Conservation (phyloP, 2,888 invertebrate species). For the Orchesellides sinensis region DNA sequence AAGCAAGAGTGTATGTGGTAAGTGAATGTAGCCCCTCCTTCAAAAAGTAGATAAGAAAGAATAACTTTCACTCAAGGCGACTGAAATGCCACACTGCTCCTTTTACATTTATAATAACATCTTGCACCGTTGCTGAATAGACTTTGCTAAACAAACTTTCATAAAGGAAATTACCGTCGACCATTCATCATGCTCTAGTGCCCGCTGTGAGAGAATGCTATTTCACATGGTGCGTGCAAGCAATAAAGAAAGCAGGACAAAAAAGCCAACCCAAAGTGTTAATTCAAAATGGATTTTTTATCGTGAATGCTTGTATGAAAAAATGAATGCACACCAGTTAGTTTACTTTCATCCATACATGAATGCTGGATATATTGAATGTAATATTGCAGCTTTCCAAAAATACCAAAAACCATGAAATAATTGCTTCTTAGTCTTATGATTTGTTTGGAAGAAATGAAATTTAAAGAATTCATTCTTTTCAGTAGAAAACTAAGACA, state of each 20-base stretch:
- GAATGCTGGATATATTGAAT: no score
- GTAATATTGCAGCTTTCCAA: no score
- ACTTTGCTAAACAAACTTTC: conserved; percentile 45
- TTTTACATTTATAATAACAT: conserved; percentile 41
- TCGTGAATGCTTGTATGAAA: no score
- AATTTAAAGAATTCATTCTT: background rate
- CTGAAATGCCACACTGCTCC: conserved; percentile 9
- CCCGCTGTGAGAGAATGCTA: conserved; percentile 47
- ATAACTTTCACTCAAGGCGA: conserved; percentile 40
- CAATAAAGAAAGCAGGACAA: conserved; percentile 15
- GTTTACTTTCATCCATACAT: no score
- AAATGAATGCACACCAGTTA: no score
- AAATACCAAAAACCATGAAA: no score
- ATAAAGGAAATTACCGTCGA: conserved; percentile 60
- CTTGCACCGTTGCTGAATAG: conserved; percentile 1
- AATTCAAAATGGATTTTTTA: conserved; percentile 41
- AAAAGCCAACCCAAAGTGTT: conserved; percentile 16
- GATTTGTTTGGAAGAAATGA: no score
- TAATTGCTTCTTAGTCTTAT: no score
- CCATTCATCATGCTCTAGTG: conserved; percentile 55
- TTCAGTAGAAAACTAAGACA: no score
- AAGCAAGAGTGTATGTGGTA: background rate
- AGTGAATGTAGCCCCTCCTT: conserved; percentile 45
- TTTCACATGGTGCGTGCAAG: conserved; percentile 54
- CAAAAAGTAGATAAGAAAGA: conserved; percentile 26